phyloP scores from a whole-genome alignment of 2,888 invertebrate species.

The Cryptus armator region DNA sequence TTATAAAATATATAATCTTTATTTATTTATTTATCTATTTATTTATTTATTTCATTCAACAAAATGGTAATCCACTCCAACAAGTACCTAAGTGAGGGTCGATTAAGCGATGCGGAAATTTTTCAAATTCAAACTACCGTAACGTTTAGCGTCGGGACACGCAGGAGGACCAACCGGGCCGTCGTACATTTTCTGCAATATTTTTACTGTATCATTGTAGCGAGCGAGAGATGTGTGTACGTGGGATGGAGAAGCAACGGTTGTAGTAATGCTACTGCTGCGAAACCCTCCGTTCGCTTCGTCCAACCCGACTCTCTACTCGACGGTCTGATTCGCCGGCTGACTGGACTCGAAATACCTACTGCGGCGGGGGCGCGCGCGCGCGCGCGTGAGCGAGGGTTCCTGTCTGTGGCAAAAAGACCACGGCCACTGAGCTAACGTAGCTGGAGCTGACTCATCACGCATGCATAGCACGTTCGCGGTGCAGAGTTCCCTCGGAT shows the following conservation, averaged over 20 bases:
- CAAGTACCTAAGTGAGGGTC: conserved; percentile 40
- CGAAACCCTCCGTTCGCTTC: conserved; percentile 39
- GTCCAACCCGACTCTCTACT: conserved; percentile 27
- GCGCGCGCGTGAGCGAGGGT: conserved; percentile 13
- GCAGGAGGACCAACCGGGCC: conserved; percentile 7
- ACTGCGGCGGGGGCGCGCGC: conserved; percentile 49
- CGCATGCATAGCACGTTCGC: conserved; percentile 72
- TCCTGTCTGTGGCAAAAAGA: conserved; percentile 64
- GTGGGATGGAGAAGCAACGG: conserved; percentile 6
- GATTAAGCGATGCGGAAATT: conserved; percentile 54
- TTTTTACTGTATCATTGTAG: conserved; percentile 44
- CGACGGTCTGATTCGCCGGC: conserved; percentile 62
- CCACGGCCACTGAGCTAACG: conserved; percentile 67
- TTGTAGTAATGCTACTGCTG: conserved; percentile 34
- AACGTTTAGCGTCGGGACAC: conserved; percentile 39
- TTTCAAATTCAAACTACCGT: conserved; percentile 50
- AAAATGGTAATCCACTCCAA: conserved; percentile 55
- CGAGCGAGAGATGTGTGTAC: background rate
- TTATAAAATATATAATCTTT: background rate
- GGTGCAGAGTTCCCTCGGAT: conserved; percentile 70
- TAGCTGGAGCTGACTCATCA: conserved; percentile 73
- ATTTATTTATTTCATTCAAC: conserved; percentile 5
- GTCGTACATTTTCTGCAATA: conserved; percentile 30
- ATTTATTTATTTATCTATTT: background rate
- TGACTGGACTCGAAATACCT: conserved; percentile 68